Evolutionary conservation across 2,888 invertebrate genomes (phyloP), one percentile per base, ranked within the genome.

Genomic region (Eledona agricola): DNA sequence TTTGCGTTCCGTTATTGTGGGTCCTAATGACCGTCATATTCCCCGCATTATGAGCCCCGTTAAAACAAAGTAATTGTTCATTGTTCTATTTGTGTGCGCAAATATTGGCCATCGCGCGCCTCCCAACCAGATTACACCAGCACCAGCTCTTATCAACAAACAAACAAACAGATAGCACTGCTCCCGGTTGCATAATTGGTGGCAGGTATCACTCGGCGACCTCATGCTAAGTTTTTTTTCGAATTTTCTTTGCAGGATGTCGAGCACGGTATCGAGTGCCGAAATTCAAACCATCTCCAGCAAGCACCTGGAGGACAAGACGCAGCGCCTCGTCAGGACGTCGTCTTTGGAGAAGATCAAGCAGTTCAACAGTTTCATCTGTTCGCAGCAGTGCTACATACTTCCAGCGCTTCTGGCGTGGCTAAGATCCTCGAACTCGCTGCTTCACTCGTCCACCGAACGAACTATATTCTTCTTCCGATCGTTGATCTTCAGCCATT

Each of bases 281-380:
- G 59, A 64, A 50, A 20, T 53, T 25, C 56, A 56, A 10, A 59
- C 60, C 11, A 42, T 61, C 11, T 28, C 22, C 42, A 19, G 54
- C 42, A 17, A 15, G 6, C 12, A 59, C 29, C 59, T 38, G 34
- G 59, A 63, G n/a, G 62, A 66, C 10, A 62, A 61, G 25, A 60
- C 62, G 3, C 45, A 53, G 6, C 64, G 62, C 22, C 61, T 74
- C 17, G 66, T 65, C 9, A 60, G 74, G 4, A 66, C 66, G 4
- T 57, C 70, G 1, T 74, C 74, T 3, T 62, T 75, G 16, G 72
- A 73, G 12, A 71, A 69, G 43, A 69, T 75, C 50, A 66, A 57
- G 29, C 63, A 67, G 26, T 70, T 74, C 63, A 73, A 74, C 65
- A 64, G 60, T n/a, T 72, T 66, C 62, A 71, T 75, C 7, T 75